Conservation (phyloP, 1,140 invertebrate genomes). For the Bombus ignitus region DNA sequence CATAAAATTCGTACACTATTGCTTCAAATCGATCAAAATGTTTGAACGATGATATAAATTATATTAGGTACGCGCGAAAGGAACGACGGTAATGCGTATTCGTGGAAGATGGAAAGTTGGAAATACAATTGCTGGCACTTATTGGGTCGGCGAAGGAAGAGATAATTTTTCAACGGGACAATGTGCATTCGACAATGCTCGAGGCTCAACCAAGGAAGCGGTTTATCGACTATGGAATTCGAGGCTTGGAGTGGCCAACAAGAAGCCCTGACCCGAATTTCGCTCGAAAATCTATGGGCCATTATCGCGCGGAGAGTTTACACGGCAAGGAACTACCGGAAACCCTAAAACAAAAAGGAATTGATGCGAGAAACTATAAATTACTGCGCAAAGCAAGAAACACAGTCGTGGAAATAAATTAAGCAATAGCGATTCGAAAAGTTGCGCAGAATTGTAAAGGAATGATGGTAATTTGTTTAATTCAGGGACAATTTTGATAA, state of each 20-base stretch:
- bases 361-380: conserved; percentile 25
- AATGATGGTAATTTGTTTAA: neutral
- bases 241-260: conserved; percentile 21
- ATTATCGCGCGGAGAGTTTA: conserved; percentile 34
- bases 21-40: neutral
- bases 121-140: neutral
- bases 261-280: conserved; percentile 40
- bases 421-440: conserved; percentile 2
- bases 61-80: no score
- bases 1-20: no score
- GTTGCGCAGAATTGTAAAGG: neutral
- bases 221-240: conserved; percentile 27
- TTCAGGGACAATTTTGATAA: neutral
- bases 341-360: conserved; percentile 30
- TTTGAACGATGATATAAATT: neutral
- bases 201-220: neutral
- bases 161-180: conserved; percentile 28
- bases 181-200: conserved; percentile 9
- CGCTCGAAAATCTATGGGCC: conserved; percentile 33
- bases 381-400: neutral
- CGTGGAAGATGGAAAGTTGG: neutral
- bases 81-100: neutral
- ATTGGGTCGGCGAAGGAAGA: neutral
- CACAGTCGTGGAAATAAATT: conserved; percentile 4
- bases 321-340: conserved; percentile 24